Conservation (phyloP, 2,113 vertebrate genomes). For the Coregonus clupeaformis region DNA sequence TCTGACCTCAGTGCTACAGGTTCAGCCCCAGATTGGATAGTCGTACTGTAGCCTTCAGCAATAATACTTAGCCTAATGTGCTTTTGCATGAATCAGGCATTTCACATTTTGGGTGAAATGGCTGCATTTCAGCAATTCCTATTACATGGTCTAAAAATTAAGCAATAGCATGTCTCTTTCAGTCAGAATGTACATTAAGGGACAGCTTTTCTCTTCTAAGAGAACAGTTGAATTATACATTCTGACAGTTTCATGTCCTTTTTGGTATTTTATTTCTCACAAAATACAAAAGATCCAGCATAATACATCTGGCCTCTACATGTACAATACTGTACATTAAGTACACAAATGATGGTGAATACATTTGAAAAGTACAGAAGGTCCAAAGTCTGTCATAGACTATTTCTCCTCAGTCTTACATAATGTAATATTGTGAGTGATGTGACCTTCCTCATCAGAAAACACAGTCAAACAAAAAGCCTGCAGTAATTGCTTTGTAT, state of each 20-base stretch:
- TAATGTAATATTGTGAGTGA: constrained; percentile 1
- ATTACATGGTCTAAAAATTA: no score
- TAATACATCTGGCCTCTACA: not conserved
- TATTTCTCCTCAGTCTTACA: not conserved
- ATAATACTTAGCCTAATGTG: constrained; percentile 11
- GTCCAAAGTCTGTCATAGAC: not conserved
- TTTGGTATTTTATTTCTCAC: no score
- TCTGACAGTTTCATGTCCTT: no score
- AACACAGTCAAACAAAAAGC: constrained; percentile 18
- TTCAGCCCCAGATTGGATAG: constrained; percentile 23
- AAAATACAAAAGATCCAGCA: no score
- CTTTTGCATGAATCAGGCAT: not conserved
- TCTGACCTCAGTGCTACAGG: constrained; percentile 28
- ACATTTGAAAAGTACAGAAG: not conserved
- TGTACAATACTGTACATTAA: not conserved
- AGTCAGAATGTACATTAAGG: no score
- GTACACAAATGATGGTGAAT: not conserved
- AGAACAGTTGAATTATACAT: no score
- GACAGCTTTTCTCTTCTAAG: no score
- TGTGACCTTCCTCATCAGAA: not conserved
- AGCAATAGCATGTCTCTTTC: no score
- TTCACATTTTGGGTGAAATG: not conserved
- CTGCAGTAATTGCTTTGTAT: constrained; percentile 30
- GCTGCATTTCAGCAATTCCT: no score
- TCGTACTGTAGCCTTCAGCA: constrained; percentile 17